Conservation (phyloP, 2,888 invertebrate species). For the Platycnemis pennipes region DNA sequence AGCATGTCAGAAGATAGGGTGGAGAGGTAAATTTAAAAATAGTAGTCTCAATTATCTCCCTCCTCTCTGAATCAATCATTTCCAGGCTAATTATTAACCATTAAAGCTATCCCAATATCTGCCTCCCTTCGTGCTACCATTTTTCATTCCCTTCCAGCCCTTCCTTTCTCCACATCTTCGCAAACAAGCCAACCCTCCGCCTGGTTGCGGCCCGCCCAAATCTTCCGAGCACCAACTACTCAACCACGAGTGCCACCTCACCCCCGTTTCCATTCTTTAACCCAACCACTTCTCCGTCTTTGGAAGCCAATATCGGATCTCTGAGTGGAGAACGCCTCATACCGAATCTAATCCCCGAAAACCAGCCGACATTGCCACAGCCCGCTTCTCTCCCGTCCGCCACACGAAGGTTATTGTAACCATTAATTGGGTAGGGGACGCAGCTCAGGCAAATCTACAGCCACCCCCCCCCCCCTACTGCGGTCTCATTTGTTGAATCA, state of each 20-base stretch:
- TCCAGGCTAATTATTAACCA: too few species aligned
- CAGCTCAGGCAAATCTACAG: neutral
- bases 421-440: conserved; percentile 14
- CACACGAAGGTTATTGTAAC: neutral
- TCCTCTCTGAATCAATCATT: too few species aligned
- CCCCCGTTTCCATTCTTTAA: neutral
- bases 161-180: neutral
- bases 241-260: neutral
- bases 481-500: neutral
- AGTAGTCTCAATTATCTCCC: too few species aligned
- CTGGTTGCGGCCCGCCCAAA: neutral
- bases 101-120: too few species aligned
- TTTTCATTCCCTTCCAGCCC: too few species aligned
- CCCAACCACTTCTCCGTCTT: neutral
- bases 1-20: too few species aligned
- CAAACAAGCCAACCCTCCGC: neutral
- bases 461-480: neutral
- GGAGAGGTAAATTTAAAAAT: too few species aligned
- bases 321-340: neutral
- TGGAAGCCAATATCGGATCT: conserved; percentile 58
- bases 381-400: neutral
- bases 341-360: neutral
- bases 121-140: too few species aligned
- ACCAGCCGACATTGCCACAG: neutral
- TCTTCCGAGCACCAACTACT: neutral